Conservation (phyloP, 2,113 vertebrate genomes). For the mouse (Mus musculus) region GRCm39 chr4:22422501-22423000, state of each 20-base stretch:
- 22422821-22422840: neutral
- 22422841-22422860: conserved; percentile 1
- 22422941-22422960: neutral
- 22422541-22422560: conserved; percentile 86
- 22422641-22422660: conserved; percentile 90
- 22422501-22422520: conserved; percentile 86
- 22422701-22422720: conserved; percentile 93
- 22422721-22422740: conserved; percentile 96
- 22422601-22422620: conserved; percentile 87
- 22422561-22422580: conserved; percentile 91
- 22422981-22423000: neutral
- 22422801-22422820: neutral
- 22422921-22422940: conserved; percentile 51
- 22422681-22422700: conserved; percentile 84
- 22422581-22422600: conserved; percentile 84
- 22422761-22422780: conserved; percentile 97
- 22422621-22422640: conserved; percentile 89
- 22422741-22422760: conserved; percentile 97
- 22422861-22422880: neutral
- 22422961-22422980: neutral
- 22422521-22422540: conserved; percentile 86
- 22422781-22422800: conserved; percentile 93
- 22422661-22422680: conserved; percentile 86
- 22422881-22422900: neutral
- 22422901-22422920: conserved; percentile 17